phyloP scores from a whole-genome alignment of 2,888 invertebrate species.

The Campoplex nolae region DNA sequence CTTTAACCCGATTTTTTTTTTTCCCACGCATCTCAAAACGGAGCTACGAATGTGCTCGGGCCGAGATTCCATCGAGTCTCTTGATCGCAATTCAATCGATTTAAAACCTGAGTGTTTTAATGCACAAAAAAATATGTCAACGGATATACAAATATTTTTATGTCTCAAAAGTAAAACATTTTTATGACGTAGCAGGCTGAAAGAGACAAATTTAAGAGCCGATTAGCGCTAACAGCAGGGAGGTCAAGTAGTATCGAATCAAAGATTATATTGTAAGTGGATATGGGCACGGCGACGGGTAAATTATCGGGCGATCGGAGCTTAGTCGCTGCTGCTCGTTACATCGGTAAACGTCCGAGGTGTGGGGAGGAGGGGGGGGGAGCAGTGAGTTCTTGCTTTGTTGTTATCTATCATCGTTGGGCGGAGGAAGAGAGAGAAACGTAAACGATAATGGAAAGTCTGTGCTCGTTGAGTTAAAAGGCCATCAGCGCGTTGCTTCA shows the following conservation, averaged over 20 bases:
- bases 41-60: too few species aligned
- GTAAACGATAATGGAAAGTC: conserved; percentile 60
- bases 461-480: conserved; percentile 45
- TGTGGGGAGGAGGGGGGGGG: conserved; percentile 21
- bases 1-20: background rate
- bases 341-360: conserved; percentile 28
- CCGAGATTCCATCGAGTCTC: too few species aligned
- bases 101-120: too few species aligned
- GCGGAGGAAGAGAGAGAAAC: conserved; percentile 18
- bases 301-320: conserved; percentile 52
- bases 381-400: conserved; percentile 33
- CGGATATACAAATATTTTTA: too few species aligned
- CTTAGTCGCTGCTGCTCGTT: conserved; percentile 9
- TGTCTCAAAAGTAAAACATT: background rate
- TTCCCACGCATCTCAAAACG: too few species aligned
- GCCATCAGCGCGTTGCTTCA: conserved; percentile 43
- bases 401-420: background rate
- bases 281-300: conserved; percentile 33
- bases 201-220: background rate
- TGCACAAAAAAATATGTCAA: too few species aligned
- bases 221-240: background rate
- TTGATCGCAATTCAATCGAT: background rate
- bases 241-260: conserved; percentile 52
- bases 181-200: background rate
- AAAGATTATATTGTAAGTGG: conserved; percentile 63